Evolutionary conservation across 2,797 vertebrate species (phyloP), one percentile per base, ranked within the genome.

Genomic region (Coilia nasus): DNA sequence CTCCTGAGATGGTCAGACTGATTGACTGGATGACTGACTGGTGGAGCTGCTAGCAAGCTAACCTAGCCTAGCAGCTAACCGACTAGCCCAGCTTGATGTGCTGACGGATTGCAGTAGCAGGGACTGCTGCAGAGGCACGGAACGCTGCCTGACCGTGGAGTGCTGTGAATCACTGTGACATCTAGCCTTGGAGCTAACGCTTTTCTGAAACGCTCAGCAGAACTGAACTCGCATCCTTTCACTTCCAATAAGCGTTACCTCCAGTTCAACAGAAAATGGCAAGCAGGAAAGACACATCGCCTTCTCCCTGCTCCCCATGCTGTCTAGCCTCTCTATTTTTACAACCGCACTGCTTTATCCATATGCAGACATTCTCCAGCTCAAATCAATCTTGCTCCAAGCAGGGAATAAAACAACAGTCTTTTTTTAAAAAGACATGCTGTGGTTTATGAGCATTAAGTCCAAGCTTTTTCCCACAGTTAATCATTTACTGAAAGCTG

Each of bases 191-290:
- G 71, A 78, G 71, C 71, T 41, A 78, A 10, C 71, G 35, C 71
- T 78, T 78, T 78, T 78, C 71, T 78, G 71, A 78, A 78, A 78
- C 1, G 15, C 71, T 78, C 71, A 78, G 71, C 71, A 78, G 71
- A 78, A 44, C 35, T 44, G 71, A 78, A 31, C 35, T 19, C 19
- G 35, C 71, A 78, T 78, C 71, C 71, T 78, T 78, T 78, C 71
- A 78, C 31, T 41, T 78, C 35, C 71, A 44, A 78, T 78, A 44
- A 78, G 9, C 35, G 41, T 78, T 78, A 78, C 31, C 71, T 41
- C 35, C 71, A 78, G 35, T 44, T 31, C 31, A 78, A 78, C 71
- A 78, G 31, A 78, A 78, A 31, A 44, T 78, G 71, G 71, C 71
- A 78, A 44, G 71, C 35, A 78, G 41, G 71, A 78, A 35, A 78